These are phyloP conservation scores for Brachionus angularis DNA, from an alignment of 1,140 invertebrate species.

Conservation along the genomic window DNA sequence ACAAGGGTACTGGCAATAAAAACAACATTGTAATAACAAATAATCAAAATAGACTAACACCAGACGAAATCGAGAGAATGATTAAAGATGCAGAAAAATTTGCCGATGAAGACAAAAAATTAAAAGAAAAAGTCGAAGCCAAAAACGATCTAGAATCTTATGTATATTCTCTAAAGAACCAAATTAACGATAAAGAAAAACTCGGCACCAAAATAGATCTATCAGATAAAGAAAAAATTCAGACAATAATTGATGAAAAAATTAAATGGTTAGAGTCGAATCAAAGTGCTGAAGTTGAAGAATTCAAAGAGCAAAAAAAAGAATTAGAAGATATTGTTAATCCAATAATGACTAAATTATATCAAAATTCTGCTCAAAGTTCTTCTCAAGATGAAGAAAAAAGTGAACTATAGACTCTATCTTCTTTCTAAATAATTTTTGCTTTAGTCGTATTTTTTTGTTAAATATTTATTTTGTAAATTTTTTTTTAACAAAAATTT, in stretches of 20 bases:
- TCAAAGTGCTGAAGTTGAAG: conserved; percentile 84
- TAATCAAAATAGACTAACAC: conserved; percentile 90
- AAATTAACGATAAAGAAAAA: conserved; percentile 85
- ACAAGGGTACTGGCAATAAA: conserved; percentile 95
- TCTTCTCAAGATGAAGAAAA: neutral
- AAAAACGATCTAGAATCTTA: conserved; percentile 85
- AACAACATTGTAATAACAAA: conserved; percentile 98
- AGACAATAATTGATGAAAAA: conserved; percentile 84
- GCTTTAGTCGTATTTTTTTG: too few species aligned
- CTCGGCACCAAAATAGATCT: conserved; percentile 83
- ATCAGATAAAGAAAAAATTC: conserved; percentile 90
- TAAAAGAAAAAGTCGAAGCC: conserved; percentile 92
- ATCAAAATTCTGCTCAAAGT: conserved; percentile 66
- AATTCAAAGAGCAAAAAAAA: conserved; percentile 95
- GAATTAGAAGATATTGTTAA: conserved; percentile 89
- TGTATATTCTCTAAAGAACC: conserved; percentile 95
- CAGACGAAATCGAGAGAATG: conserved; percentile 97
- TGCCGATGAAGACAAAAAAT: conserved; percentile 93
- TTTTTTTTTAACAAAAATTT: too few species aligned
- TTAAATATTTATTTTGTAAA: too few species aligned
- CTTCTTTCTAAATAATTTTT: too few species aligned
- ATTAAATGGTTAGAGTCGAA: conserved; percentile 98
- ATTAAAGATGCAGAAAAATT: conserved; percentile 97
- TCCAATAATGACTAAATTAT: conserved; percentile 94
- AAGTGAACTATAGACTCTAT: too few species aligned